A percentile compares a stretch with the other conserved stretches of the same genome.
phyloP scores from a whole-genome alignment of 2,888 invertebrate species.

The Xanthorhoe designata region DNA sequence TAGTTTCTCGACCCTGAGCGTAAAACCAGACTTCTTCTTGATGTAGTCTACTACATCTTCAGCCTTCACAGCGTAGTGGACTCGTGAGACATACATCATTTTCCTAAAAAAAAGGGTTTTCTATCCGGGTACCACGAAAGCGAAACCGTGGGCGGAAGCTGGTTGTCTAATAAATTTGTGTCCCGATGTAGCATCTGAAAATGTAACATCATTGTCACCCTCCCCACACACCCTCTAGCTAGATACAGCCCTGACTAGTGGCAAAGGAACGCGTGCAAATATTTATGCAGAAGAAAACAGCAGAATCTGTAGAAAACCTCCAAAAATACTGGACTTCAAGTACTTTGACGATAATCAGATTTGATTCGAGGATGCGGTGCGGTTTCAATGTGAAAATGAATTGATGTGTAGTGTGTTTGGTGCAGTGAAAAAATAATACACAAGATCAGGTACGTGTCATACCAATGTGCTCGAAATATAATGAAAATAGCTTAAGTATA shows the following conservation, averaged over 20 bases:
- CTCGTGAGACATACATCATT: too few species aligned
- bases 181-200: neutral
- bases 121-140: too few species aligned
- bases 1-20: too few species aligned
- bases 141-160: too few species aligned
- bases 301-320: neutral
- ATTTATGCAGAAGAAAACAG: conserved; percentile 28
- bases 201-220: conserved; percentile 43
- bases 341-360: neutral
- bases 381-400: conserved; percentile 10
- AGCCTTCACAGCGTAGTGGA: too few species aligned
- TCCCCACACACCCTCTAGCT: conserved; percentile 48
- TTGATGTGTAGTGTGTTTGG: conserved; percentile 3
- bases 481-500: too few species aligned
- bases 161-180: too few species aligned
- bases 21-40: too few species aligned
- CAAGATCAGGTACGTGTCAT: neutral
- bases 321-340: neutral
- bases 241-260: conserved; percentile 48
- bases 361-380: conserved; percentile 10
- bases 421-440: conserved; percentile 13
- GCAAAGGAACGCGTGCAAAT: conserved; percentile 47
- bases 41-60: too few species aligned
- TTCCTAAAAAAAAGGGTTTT: too few species aligned
- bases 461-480: too few species aligned